phyloP scores from a whole-genome alignment of 2,888 invertebrate species.

The Drosophila ustulata region DNA sequence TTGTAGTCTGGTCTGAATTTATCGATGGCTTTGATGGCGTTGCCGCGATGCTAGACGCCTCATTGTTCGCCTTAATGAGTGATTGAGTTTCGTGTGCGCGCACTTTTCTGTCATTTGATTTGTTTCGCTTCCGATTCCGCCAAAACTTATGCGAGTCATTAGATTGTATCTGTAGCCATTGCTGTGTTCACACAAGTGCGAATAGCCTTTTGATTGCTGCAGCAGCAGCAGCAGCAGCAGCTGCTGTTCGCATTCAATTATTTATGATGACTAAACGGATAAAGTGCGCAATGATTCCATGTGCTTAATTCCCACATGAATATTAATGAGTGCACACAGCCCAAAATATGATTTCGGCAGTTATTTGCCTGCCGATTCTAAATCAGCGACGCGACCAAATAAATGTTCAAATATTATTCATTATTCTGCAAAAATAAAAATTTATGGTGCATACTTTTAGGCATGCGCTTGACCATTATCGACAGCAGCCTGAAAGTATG shows the following conservation, averaged over 20 bases:
- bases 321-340: constrained; percentile 25
- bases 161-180: constrained; percentile 54
- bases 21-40: constrained; percentile 53
- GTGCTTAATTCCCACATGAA: constrained; percentile 36
- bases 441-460: constrained; percentile 43
- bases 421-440: constrained; percentile 1
- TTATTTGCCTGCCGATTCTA: not conserved
- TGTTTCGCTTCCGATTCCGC: constrained; percentile 73
- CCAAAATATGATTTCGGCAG: not conserved
- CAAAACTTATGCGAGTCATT: constrained; percentile 62
- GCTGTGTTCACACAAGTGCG: constrained; percentile 23
- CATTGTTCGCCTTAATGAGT: constrained; percentile 72
- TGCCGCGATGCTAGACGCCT: constrained; percentile 45
- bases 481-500: constrained; percentile 52
- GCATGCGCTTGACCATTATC: constrained; percentile 14
- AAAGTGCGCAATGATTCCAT: constrained; percentile 11
- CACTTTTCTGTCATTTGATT: constrained; percentile 65
- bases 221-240: constrained; percentile 22
- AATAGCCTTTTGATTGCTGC: constrained; percentile 32
- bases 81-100: constrained; percentile 64
- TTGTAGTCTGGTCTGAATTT: constrained; percentile 27
- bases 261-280: constrained; percentile 47
- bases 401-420: constrained; percentile 25
- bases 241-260: constrained; percentile 46
- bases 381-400: constrained; percentile 12